Percentiles rank a stretch among this genome's conserved stretches.
Evolutionary conservation across 2,113 vertebrate species (phyloP).

Genomic region (Tragelaphus scriptus): DNA sequence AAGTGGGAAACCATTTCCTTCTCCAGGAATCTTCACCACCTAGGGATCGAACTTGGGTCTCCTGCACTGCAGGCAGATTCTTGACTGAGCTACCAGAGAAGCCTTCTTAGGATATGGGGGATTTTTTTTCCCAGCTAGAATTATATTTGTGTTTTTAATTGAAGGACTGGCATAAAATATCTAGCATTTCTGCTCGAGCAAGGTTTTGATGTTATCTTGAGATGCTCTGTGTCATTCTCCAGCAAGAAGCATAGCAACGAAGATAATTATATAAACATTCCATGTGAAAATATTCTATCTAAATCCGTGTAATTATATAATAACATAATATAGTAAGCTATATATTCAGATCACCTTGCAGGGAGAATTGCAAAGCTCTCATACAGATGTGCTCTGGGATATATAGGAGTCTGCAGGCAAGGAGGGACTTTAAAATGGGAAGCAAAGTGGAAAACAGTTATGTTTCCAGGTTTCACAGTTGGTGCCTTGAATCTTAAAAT

Average conservation of each 20-base stretch:
- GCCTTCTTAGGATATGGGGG: neutral
- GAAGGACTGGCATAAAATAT: neutral
- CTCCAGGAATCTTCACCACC: neutral
- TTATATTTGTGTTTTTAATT: slow-evolving; percentile 31
- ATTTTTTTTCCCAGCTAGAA: neutral
- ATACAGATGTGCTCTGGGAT: neutral
- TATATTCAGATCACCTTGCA: slow-evolving; percentile 42
- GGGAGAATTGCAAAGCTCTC: slow-evolving; percentile 6
- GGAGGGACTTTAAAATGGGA: slow-evolving; percentile 9
- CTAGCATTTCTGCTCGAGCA: slow-evolving; percentile 7
- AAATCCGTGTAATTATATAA: slow-evolving; percentile 66
- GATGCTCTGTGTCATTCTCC: slow-evolving; percentile 31
- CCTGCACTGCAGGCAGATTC: neutral
- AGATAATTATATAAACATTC: slow-evolving; percentile 65
- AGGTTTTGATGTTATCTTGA: slow-evolving; percentile 43
- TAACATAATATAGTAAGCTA: slow-evolving; percentile 47
- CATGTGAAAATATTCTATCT: slow-evolving; percentile 59
- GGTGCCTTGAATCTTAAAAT: neutral
- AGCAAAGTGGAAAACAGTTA: neutral
- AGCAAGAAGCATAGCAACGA: slow-evolving; percentile 58
- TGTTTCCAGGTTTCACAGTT: neutral
- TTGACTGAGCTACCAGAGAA: neutral
- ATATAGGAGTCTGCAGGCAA: neutral
- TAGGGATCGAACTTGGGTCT: neutral
- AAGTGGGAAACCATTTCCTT: neutral